phyloP scores from a whole-genome alignment of 1,140 invertebrate species.

The Danaus plexippus region DNA sequence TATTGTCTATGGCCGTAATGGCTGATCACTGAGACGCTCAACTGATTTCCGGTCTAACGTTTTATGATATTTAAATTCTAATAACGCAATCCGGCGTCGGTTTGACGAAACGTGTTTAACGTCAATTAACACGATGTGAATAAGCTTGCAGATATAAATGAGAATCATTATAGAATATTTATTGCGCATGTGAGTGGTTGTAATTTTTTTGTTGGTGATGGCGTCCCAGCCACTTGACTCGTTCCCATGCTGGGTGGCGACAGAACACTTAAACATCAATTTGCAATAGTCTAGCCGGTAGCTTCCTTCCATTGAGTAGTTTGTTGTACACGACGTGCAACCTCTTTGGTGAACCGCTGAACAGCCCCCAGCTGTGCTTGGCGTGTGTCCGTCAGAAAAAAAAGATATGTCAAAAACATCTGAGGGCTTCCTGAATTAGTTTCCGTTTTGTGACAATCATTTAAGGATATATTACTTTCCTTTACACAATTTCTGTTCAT shows the following conservation, averaged over 20 bases:
- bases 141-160: constrained; percentile 11
- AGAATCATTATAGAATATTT: constrained; percentile 38
- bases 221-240: constrained; percentile 45
- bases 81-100: too few relatives aligned
- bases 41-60: constrained; percentile 30
- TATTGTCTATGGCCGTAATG: constrained; percentile 57
- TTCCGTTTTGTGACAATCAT: constrained; percentile 24
- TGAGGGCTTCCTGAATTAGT: constrained; percentile 45
- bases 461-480: too few relatives aligned
- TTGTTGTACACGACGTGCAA: constrained; percentile 28
- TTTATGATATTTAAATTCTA: background rate
- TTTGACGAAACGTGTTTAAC: too few relatives aligned
- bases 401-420: constrained; percentile 31
- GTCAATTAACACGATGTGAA: too few relatives aligned
- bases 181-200: constrained; percentile 29
- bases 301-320: constrained; percentile 38
- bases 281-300: constrained; percentile 60
- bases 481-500: too few relatives aligned
- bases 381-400: constrained; percentile 48
- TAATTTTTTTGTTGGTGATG: constrained; percentile 33
- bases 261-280: constrained; percentile 59
- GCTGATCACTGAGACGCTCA: constrained; percentile 52
- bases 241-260: constrained; percentile 70
- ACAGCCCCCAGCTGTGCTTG: constrained; percentile 41
- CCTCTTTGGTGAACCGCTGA: constrained; percentile 13